Percentiles rank a stretch among this genome's conserved stretches.
Evolutionary conservation across 2,888 invertebrate species (phyloP).

Genomic region (Ennomos erosarius): DNA sequence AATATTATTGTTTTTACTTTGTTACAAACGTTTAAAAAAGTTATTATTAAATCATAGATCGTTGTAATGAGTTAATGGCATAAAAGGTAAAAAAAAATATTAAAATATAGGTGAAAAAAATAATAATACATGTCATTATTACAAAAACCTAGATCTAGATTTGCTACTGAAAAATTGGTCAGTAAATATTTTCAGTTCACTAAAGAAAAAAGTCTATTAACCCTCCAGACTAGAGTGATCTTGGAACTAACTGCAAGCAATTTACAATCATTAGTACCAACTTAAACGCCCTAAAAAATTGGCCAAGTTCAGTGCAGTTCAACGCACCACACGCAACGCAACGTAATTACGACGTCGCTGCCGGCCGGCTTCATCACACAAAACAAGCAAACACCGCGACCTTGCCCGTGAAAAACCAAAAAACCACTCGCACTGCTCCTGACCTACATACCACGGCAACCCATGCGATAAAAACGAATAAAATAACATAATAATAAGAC

Average conservation of each 20-base stretch:
- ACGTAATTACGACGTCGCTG: conserved; percentile 11
- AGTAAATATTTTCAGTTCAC: no score
- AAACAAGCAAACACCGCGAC: conserved; percentile 69
- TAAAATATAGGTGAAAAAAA: no score
- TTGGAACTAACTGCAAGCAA: neutral
- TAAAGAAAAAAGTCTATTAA: no score
- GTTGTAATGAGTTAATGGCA: no score
- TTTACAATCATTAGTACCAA: conserved; percentile 17
- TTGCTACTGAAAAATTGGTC: no score
- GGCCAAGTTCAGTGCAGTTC: conserved; percentile 41
- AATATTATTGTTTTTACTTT: no score
- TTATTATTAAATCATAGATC: no score
- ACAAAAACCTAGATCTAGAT: no score
- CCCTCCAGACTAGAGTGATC: no score
- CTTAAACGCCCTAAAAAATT: conserved; percentile 8
- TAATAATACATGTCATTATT: no score
- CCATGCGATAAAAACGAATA: conserved; percentile 67
- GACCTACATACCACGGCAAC: conserved; percentile 79
- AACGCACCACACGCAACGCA: conserved; percentile 49
- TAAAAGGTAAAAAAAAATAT: no score
- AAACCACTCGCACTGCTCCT: conserved; percentile 66
- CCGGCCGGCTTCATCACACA: conserved; percentile 40
- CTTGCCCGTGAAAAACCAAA: conserved; percentile 79
- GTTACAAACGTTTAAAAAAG: no score
- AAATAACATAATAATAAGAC: conserved; percentile 76